Conservation (phyloP, 2,113 vertebrate genomes). For the Mola mola region DNA sequence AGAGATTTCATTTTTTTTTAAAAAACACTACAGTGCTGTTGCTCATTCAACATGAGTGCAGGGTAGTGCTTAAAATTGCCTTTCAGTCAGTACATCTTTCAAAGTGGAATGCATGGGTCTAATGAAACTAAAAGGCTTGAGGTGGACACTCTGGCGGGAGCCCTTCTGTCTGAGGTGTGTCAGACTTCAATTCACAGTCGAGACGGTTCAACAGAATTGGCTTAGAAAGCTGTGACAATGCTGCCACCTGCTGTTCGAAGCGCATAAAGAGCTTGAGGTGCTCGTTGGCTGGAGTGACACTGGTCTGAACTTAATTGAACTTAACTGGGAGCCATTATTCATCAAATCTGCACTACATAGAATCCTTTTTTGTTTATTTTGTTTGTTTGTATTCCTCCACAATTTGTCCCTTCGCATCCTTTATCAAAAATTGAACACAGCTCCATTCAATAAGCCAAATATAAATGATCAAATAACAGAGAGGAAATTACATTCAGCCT, state of each 20-base stretch:
- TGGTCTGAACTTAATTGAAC: conserved; percentile 47
- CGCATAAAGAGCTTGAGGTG: conserved; percentile 3
- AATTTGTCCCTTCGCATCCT: conserved; percentile 36
- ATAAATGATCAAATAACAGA: conserved; percentile 66
- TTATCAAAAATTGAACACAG: conserved; percentile 64
- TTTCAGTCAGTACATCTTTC: conserved; percentile 29
- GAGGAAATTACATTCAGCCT: conserved; percentile 68
- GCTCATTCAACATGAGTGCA: conserved; percentile 24
- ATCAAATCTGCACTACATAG: conserved; percentile 50
- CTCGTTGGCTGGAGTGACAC: conserved; percentile 1
- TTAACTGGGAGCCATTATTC: conserved; percentile 48
- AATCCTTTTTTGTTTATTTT: conserved; percentile 23
- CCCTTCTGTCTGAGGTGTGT: conserved; percentile 47
- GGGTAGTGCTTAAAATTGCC: conserved; percentile 7
- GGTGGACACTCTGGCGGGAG: conserved; percentile 36
- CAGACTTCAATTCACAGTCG: conserved; percentile 38
- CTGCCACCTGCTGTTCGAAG: conserved; percentile 73
- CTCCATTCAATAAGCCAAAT: conserved; percentile 56
- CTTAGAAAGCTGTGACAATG: conserved; percentile 67
- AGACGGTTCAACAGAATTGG: conserved; percentile 2
- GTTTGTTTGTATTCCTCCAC: conserved; percentile 16
- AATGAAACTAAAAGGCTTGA: conserved; percentile 36
- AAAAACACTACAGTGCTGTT: conserved; percentile 6
- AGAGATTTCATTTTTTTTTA: conserved; percentile 15
- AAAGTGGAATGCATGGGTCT: conserved; percentile 24